These are phyloP conservation scores for Eumaeus atala DNA, from an alignment of 1,140 invertebrate genomes.

Conservation along the genomic window DNA sequence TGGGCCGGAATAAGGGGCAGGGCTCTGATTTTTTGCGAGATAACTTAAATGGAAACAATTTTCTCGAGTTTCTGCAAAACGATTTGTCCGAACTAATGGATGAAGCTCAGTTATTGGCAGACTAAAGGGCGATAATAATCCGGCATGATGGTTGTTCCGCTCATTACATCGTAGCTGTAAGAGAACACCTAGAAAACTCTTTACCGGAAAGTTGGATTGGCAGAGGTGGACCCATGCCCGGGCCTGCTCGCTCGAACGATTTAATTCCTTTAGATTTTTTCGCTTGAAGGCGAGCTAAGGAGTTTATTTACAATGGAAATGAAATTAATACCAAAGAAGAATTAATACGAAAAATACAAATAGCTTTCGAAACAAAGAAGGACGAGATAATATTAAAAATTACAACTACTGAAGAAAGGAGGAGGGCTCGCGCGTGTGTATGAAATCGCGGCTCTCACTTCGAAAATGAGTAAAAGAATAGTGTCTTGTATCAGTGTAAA, in stretches of 20 bases:
- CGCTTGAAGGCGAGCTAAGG: not conserved
- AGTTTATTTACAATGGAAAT: too few relatives aligned
- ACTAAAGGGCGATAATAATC: constrained; percentile 5
- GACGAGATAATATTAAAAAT: too few relatives aligned
- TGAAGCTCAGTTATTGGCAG: not conserved
- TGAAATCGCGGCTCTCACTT: too few relatives aligned
- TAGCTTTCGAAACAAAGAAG: too few relatives aligned
- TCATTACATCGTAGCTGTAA: not conserved
- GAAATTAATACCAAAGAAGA: too few relatives aligned
- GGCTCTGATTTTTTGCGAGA: constrained; percentile 1
- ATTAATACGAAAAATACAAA: too few relatives aligned
- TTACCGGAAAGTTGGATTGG: constrained; percentile 9
- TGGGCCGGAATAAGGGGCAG: not conserved
- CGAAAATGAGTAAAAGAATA: too few relatives aligned
- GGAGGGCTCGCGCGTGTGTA: too few relatives aligned
- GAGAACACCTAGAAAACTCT: not conserved
- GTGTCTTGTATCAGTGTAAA: too few relatives aligned
- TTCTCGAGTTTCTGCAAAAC: constrained; percentile 3
- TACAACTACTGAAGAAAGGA: too few relatives aligned
- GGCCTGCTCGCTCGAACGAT: not conserved
- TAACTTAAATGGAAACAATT: constrained; percentile 12
- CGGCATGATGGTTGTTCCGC: constrained; percentile 13
- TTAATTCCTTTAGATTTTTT: not conserved
- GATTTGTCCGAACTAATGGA: constrained; percentile 1
- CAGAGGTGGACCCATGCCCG: constrained; percentile 5